Percentiles rank a stretch among this genome's conserved stretches.
phyloP scores from a whole-genome alignment of 2,797 vertebrate species.

The Danio jaintianensis region DNA sequence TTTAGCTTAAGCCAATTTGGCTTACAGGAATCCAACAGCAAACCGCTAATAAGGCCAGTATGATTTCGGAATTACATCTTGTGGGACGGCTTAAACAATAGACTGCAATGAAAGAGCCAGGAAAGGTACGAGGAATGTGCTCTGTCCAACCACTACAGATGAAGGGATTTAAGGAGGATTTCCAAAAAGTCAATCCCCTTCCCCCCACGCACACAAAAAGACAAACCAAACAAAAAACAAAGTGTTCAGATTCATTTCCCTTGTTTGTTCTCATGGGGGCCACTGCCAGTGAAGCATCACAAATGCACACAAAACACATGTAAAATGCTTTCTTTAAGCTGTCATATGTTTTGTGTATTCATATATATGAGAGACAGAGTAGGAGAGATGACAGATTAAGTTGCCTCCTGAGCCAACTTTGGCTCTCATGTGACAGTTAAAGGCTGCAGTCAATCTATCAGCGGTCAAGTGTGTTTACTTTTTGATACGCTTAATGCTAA shows the following conservation, averaged over 20 bases:
- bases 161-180: constrained; percentile 46
- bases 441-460: constrained; percentile 18
- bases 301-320: neutral
- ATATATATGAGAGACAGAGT: neutral
- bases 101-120: constrained; percentile 21
- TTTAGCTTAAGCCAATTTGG: constrained; percentile 33
- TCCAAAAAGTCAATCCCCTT: constrained; percentile 29
- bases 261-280: constrained; percentile 15
- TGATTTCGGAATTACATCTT: constrained; percentile 33
- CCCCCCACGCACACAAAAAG: constrained; percentile 29
- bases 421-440: neutral
- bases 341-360: neutral
- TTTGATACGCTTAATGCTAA: constrained; percentile 6
- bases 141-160: constrained; percentile 32
- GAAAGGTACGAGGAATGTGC: constrained; percentile 20
- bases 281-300: constrained; percentile 1
- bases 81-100: constrained; percentile 23
- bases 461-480: constrained; percentile 23
- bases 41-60: constrained; percentile 16
- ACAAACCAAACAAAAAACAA: constrained; percentile 41
- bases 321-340: neutral
- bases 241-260: constrained; percentile 30
- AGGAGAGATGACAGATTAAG: neutral
- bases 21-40: constrained; percentile 29
- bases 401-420: neutral